These are phyloP conservation scores for Uloborus diversus DNA, from an alignment of 1,140 invertebrate genomes.

Conservation along the genomic window DNA sequence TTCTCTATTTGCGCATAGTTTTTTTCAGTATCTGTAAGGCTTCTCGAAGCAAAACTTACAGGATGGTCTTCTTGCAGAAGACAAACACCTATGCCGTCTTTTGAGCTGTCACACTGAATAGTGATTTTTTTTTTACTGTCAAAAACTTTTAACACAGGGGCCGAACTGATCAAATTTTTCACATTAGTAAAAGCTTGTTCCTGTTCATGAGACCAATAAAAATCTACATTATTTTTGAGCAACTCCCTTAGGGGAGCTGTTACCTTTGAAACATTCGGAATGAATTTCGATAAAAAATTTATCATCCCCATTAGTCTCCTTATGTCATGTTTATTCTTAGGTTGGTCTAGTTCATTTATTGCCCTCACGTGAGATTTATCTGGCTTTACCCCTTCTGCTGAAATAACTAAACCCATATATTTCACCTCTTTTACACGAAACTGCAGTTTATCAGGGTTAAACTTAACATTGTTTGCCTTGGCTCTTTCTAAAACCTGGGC, in stretches of 20 bases:
- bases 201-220: not conserved
- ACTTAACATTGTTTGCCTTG: conserved; percentile 10
- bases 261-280: conserved; percentile 23
- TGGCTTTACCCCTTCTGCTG: conserved; percentile 28
- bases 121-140: not conserved
- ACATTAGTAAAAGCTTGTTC: conserved; percentile 20
- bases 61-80: conserved; percentile 53
- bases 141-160: conserved; percentile 37
- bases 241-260: conserved; percentile 18
- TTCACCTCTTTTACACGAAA: conserved; percentile 31
- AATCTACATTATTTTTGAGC: conserved; percentile 17
- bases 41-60: conserved; percentile 66
- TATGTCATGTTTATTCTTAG: conserved; percentile 23
- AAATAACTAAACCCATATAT: conserved; percentile 30
- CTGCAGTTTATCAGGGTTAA: conserved; percentile 46
- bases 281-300: conserved; percentile 38
- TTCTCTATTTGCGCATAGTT: conserved; percentile 68
- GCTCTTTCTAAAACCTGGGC: not conserved
- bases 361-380: too few species aligned
- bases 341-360: conserved; percentile 30
- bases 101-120: conserved; percentile 39
- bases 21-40: conserved; percentile 64
- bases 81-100: conserved; percentile 18
- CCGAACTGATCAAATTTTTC: conserved; percentile 2
- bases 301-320: conserved; percentile 25